Evolutionary conservation across 53 echinoderm and acorn worm genomes (phyloP).

Genomic region (Astropecten irregularis): DNA sequence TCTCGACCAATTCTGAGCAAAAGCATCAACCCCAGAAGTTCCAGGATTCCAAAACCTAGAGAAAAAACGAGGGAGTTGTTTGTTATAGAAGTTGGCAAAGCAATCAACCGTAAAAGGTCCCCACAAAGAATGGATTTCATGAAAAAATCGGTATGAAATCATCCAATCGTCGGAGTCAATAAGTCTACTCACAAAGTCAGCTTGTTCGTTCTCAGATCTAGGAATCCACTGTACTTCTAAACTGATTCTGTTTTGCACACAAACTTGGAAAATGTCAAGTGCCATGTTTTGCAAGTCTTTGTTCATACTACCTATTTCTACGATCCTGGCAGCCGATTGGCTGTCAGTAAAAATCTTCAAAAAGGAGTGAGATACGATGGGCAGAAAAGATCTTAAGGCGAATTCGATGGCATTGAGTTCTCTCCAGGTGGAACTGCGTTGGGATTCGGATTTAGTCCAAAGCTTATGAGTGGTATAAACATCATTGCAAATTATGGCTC

Average conservation of each 20-base stretch:
- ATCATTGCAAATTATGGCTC: not conserved
- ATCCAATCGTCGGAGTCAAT: conserved; percentile 44
- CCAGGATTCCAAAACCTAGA: conserved; percentile 32
- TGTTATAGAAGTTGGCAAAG: conserved; percentile 7
- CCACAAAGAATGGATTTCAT: not conserved
- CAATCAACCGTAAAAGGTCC: conserved; percentile 22
- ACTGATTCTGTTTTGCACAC: not conserved
- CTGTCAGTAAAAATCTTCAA: no score
- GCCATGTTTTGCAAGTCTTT: not conserved
- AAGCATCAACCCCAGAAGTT: not conserved
- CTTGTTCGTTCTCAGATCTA: conserved; percentile 16
- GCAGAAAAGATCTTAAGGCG: not conserved
- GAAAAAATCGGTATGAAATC: conserved; percentile 7
- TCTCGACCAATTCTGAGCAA: not conserved
- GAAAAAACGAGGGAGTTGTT: not conserved
- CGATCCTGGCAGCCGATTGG: no score
- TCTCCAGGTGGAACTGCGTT: conserved; percentile 28
- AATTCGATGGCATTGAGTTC: no score
- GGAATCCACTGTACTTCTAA: conserved; percentile 40
- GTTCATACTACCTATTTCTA: not conserved
- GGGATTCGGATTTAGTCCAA: conserved; percentile 41
- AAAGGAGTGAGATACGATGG: not conserved
- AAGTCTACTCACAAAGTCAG: conserved; percentile 40
- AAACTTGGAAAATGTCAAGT: not conserved
- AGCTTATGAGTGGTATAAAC: conserved; percentile 9